These are phyloP conservation scores for Porites lutea DNA, from an alignment of 64 coral and sea anemone species.

Conservation along the genomic window DNA sequence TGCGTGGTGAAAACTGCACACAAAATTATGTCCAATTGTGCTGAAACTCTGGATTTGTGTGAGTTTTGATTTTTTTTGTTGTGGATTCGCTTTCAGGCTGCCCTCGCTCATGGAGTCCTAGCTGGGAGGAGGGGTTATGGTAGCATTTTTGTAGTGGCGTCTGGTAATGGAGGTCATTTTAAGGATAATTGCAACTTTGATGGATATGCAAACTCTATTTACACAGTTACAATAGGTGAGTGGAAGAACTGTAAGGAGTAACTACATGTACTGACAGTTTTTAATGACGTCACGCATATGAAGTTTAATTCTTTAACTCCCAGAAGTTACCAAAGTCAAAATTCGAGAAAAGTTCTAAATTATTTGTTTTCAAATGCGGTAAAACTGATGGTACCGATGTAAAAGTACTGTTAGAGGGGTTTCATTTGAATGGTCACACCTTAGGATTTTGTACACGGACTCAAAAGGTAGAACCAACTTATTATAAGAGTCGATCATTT, in stretches of 20 bases:
- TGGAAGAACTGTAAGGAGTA: not conserved
- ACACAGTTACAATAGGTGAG: constrained; percentile 99
- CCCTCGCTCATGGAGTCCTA: constrained; percentile 96
- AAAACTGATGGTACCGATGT: too few species aligned
- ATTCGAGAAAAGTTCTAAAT: too few species aligned
- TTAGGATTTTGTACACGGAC: too few species aligned
- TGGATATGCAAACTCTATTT: constrained; percentile 99
- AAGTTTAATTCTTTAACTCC: too few species aligned
- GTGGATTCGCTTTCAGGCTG: constrained; percentile 60
- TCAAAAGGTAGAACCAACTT: too few species aligned
- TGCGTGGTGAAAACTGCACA: too few species aligned
- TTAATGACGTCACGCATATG: too few species aligned
- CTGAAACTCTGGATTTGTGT: not conserved
- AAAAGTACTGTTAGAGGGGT: too few species aligned
- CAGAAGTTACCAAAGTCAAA: too few species aligned
- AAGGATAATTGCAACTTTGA: constrained; percentile 99
- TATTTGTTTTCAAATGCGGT: too few species aligned
- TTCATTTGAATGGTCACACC: too few species aligned
- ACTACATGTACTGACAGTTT: not conserved
- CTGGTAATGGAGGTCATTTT: constrained; percentile 98
- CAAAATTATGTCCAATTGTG: not conserved
- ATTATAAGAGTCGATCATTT: too few species aligned
- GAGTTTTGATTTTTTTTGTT: not conserved
- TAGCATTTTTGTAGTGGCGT: constrained; percentile 98
- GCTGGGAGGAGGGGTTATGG: constrained; percentile 93